phyloP scores from a whole-genome alignment of 2,888 invertebrate genomes.

The Rhopalosiphum nymphaeae region DNA sequence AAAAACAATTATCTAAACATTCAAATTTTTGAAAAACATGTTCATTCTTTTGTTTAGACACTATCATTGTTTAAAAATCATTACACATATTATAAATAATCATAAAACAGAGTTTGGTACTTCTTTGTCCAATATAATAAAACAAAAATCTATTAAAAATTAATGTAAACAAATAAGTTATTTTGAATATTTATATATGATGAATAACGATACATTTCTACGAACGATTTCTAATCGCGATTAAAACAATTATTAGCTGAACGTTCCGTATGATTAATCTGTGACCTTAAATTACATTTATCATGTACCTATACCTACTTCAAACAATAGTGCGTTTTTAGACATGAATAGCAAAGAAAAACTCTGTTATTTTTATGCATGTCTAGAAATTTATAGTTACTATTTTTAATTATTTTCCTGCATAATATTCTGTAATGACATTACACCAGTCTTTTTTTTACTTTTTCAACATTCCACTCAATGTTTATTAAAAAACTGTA shows the following conservation, averaged over 20 bases:
- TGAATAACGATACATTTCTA: not conserved
- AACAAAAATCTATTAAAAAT: not conserved
- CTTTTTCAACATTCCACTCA: not conserved
- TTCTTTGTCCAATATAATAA: not conserved
- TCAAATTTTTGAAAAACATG: not conserved
- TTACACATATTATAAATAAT: not conserved
- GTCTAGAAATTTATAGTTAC: not conserved
- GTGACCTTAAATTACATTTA: constrained; percentile 9
- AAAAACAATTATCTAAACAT: not conserved
- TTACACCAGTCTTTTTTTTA: not conserved
- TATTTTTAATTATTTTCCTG: not conserved
- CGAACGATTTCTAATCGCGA: constrained; percentile 15
- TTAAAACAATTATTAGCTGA: constrained; percentile 10
- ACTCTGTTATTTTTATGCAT: not conserved
- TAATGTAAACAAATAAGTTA: not conserved
- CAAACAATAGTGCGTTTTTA: not conserved
- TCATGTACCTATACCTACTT: not conserved
- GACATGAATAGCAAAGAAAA: not conserved
- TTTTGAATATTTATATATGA: not conserved
- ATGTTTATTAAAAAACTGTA: not conserved
- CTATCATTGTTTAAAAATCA: not conserved
- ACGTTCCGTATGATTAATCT: constrained; percentile 43
- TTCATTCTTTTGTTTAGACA: not conserved
- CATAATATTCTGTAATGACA: not conserved
- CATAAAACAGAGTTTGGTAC: not conserved